Evolutionary conservation across 2,888 invertebrate species (phyloP), one percentile per base, ranked within the genome.

Genomic region (Pyralis farinalis): DNA sequence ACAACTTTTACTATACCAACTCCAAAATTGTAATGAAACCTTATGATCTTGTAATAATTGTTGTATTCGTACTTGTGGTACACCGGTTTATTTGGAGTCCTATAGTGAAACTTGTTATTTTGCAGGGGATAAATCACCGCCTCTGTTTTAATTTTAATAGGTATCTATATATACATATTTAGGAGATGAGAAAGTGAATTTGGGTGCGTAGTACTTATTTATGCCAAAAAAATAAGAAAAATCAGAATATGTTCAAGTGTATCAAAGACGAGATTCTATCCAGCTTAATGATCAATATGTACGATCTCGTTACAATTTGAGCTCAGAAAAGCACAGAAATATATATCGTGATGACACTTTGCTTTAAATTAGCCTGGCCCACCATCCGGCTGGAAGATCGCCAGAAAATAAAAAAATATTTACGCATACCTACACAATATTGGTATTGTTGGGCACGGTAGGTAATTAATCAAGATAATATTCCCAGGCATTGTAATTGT

Each of bases 361-460:
- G 63, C 73, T 78, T 77, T 64, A 75, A 86, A 83, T 85, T 78
- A 80, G 82, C 71, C 53, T 67, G 65, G 61, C 71, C 69, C 71
- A 72, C 75, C 71, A 61, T 71, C 58, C 53, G 52, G 60, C 79
- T 88, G 87, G 87, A 77, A 47, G 40, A 39, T 34, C 44, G 82
- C 87, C 86, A 87, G 71, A 51, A 50, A 58, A 68, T 35, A 45
- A 37, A 60, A 75, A 75, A 79, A 80, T 38, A 25, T 31, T 32
- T 20, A 10, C 25, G n/a, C 79, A 69, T 60, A 65, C 66, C 16
- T 16, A 16, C 58, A 58, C 44, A 59, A 66, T 28, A 20, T 33
- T 12, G 20, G 12, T 12, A 33, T 20, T 9, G 32, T 33, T 1
- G 21, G 10, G 16, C 16, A 16, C 4, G 8, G 8, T 6, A 20